A percentile compares a stretch with the other conserved stretches of the same genome.
These are phyloP conservation scores for Drosophila longiperda DNA, from an alignment of 2,888 invertebrate species.

Conservation along the genomic window DNA sequence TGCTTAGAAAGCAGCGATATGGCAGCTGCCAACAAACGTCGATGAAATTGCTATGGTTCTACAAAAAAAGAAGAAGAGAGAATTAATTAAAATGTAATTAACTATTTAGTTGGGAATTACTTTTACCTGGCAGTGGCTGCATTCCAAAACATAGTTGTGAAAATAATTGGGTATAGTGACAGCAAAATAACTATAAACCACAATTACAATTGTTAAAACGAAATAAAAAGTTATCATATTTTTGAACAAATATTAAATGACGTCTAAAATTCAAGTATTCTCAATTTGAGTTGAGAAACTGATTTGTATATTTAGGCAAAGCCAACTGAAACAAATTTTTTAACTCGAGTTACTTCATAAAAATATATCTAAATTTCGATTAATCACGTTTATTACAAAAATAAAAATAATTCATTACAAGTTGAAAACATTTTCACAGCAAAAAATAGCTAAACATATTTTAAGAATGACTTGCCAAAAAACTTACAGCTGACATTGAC, in stretches of 20 bases:
- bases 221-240: background rate
- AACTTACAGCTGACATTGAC: conserved; percentile 16
- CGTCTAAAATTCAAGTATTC: too few relatives aligned
- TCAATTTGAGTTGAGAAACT: too few relatives aligned
- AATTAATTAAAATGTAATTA: too few relatives aligned
- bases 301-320: background rate
- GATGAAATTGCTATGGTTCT: background rate
- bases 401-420: background rate
- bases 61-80: background rate
- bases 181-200: too few relatives aligned
- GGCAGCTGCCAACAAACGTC: conserved; percentile 6
- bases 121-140: conserved; percentile 16
- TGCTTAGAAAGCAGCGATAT: background rate
- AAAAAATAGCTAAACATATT: background rate
- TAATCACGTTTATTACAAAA: background rate
- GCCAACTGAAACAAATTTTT: background rate
- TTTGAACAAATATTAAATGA: background rate
- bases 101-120: too few relatives aligned
- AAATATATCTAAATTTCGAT: background rate
- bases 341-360: background rate
- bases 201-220: too few relatives aligned
- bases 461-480: background rate
- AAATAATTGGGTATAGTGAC: too few relatives aligned
- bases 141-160: too few relatives aligned
- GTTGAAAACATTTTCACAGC: background rate